These are phyloP conservation scores for Bubo bubo DNA, from an alignment of 2,113 vertebrate genomes.

Conservation along the genomic window DNA sequence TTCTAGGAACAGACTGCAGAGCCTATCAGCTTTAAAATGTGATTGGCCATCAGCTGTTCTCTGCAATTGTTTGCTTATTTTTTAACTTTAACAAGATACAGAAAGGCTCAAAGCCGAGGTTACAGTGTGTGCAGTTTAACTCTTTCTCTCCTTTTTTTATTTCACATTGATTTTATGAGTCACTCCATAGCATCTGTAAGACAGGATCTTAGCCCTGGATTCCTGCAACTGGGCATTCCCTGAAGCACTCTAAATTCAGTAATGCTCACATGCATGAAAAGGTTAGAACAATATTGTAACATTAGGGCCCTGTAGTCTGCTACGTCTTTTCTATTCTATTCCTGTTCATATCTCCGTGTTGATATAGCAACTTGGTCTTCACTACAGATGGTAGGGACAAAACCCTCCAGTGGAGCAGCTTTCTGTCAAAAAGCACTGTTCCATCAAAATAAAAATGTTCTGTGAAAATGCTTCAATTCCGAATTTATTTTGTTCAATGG, in stretches of 20 bases:
- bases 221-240: background rate
- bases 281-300: background rate
- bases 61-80: background rate
- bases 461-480: background rate
- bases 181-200: background rate
- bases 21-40: constrained; percentile 22
- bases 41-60: background rate
- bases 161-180: background rate
- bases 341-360: accelerated
- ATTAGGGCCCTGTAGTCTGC: background rate
- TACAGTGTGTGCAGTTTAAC: background rate
- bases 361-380: background rate
- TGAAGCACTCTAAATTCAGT: background rate
- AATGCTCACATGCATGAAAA: background rate
- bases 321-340: background rate
- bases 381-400: background rate
- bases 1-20: constrained; percentile 16
- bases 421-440: background rate
- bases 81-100: background rate
- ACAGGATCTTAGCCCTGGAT: background rate
- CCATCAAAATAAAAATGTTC: background rate
- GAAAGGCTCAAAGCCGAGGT: background rate
- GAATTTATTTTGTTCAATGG: background rate
- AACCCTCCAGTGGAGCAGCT: background rate
- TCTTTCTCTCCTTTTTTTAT: background rate